These are phyloP conservation scores for Drosophila tristis DNA, from an alignment of 1,140 invertebrate genomes.

Conservation along the genomic window DNA sequence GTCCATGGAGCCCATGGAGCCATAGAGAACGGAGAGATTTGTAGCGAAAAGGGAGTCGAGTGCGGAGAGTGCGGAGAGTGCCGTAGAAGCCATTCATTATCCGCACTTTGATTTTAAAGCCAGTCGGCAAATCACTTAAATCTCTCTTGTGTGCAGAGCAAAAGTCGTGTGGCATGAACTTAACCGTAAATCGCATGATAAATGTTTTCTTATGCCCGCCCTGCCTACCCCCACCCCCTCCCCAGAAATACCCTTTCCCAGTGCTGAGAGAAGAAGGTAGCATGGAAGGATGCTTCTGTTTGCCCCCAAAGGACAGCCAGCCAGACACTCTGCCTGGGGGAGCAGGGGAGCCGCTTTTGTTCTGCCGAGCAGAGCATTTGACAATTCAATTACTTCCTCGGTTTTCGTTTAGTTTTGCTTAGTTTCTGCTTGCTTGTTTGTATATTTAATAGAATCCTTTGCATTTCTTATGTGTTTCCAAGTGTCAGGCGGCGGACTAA, in stretches of 20 bases:
- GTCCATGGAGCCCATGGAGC: neutral
- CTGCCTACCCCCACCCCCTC: constrained; percentile 6
- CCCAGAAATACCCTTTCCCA: neutral
- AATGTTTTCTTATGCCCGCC: constrained; percentile 66
- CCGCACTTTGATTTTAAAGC: constrained; percentile 73
- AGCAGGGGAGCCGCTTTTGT: constrained; percentile 20
- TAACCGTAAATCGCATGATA: constrained; percentile 77
- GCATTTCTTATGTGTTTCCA: constrained; percentile 81
- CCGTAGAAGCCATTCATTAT: constrained; percentile 63
- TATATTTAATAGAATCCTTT: constrained; percentile 81
- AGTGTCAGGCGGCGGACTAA: constrained; percentile 76
- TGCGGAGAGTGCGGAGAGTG: neutral
- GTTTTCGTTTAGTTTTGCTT: constrained; percentile 22
- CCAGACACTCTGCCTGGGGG: neutral
- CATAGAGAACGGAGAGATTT: no score
- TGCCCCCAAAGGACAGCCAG: no score
- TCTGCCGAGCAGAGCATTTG: constrained; percentile 31
- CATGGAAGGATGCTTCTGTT: no score
- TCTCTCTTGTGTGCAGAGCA: constrained; percentile 60
- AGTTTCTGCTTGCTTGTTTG: constrained; percentile 47
- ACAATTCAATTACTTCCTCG: constrained; percentile 38
- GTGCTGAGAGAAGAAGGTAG: no score
- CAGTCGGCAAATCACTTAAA: constrained; percentile 81
- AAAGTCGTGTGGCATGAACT: constrained; percentile 71
- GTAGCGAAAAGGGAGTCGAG: neutral